Evolutionary conservation across 2,888 invertebrate species (phyloP).

Genomic region (Yponomeuta cagnagella): DNA sequence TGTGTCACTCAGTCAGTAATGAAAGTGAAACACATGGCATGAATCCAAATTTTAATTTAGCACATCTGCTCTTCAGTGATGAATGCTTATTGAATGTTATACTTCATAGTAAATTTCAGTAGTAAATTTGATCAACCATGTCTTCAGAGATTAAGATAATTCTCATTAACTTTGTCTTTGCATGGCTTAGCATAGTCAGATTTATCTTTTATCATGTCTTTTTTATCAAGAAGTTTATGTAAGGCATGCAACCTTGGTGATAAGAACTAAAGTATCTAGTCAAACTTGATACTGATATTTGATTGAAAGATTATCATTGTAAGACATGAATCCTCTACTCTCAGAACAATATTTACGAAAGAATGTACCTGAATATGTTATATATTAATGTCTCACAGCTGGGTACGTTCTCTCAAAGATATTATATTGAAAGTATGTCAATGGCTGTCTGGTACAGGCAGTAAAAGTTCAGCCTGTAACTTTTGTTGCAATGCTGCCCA

Average conservation of each 20-base stretch:
- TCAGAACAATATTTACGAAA: too few relatives aligned
- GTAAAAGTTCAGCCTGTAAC: too few relatives aligned
- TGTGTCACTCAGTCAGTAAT: conserved; percentile 14
- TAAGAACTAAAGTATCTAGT: conserved; percentile 13
- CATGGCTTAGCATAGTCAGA: neutral
- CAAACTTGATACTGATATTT: conserved; percentile 14
- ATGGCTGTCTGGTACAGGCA: too few relatives aligned
- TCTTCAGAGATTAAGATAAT: neutral
- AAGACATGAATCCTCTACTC: neutral
- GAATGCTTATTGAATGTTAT: neutral
- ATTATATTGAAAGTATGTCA: too few relatives aligned
- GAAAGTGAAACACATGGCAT: conserved; percentile 21
- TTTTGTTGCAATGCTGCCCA: too few relatives aligned
- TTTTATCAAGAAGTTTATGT: neutral
- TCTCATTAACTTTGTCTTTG: conserved; percentile 6
- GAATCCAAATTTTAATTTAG: conserved; percentile 25
- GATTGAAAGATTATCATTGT: neutral
- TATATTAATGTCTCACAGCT: too few relatives aligned
- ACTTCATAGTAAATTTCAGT: too few relatives aligned
- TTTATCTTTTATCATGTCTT: conserved; percentile 11
- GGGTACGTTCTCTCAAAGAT: too few relatives aligned
- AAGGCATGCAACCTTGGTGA: conserved; percentile 5
- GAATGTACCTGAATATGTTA: too few relatives aligned
- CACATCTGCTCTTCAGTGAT: conserved; percentile 13
- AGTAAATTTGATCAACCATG: too few relatives aligned